Evolutionary conservation across 2,113 vertebrate species (phyloP), one percentile per base, ranked within the genome.

Genomic region (Corapipo altera): DNA sequence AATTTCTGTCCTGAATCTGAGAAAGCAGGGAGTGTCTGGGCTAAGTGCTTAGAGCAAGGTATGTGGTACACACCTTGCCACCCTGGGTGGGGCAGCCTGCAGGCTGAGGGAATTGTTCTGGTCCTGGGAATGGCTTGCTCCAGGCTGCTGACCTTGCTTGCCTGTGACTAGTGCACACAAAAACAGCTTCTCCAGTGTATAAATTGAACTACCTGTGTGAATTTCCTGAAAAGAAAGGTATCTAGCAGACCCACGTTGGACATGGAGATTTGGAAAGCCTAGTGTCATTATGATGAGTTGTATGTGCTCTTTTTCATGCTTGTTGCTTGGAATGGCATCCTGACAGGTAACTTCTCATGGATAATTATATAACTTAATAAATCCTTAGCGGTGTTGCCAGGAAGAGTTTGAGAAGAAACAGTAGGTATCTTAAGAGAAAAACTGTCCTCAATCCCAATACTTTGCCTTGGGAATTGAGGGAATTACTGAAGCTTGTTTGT

Each of bases 131-230:
- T 48, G 43, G 48, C 21, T 52, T 69, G 11, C 9, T 75, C 23
- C 22, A 57, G 58, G 32, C 54, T 76, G 22, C 76, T 74, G 4
- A 27, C 54, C n/a, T 37, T 41, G 33, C 35, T 69, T 79, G 17
- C 19, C 6, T 2, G 3, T 32, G 64, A n/a, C 41, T 69, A 16
- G 4, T 19, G 32, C 20, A 62, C 37, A 30, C 0, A 0, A 69
- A 27, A 88, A 67, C 12, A 46, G 49, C 48, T 83, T 65, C 41
- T 73, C 11, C n/a, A 14, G 67, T 18, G 24, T 61, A 21, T 39
- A n/a, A 49, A 15, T 20, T 41, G 20, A 32, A 17, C 43, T n/a
- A 16, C 39, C 20, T 28, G 5, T 51, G 54, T 46, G 35, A 66
- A 39, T 39, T 58, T 84, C 20, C 64, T 73, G 37, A 17, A 51